Conservation (phyloP, 2,797 vertebrate species). For the Dryobates pubescens region DNA sequence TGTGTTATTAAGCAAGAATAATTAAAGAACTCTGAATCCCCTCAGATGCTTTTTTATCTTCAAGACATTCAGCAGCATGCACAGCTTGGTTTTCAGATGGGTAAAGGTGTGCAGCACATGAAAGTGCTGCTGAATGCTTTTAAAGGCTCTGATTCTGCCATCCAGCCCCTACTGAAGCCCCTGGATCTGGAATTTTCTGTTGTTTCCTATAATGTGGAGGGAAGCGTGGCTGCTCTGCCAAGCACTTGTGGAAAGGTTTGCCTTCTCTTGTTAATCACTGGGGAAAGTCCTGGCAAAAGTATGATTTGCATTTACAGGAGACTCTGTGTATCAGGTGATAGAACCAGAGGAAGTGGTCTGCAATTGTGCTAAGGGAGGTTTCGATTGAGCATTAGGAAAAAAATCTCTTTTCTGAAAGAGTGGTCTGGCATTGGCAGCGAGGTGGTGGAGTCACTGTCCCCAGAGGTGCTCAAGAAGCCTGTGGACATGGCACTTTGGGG, state of each 20-base stretch:
- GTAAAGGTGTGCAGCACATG: neutral
- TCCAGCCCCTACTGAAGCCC: neutral
- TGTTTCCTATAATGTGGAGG: fast-evolving
- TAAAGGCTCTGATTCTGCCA: neutral
- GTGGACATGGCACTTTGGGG: no score
- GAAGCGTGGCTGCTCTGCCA: neutral
- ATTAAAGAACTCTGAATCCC: neutral
- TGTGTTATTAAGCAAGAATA: no score
- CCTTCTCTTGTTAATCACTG: neutral
- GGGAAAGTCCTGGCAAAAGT: neutral
- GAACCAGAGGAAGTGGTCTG: no score
- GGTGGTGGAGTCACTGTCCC: no score
- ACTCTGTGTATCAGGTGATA: neutral
- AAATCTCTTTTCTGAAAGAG: no score
- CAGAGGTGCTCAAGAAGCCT: no score
- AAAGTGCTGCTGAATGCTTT: neutral
- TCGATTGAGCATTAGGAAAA: no score
- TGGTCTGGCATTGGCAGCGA: no score
- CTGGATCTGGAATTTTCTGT: neutral
- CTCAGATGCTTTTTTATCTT: neutral
- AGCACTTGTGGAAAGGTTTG: neutral
- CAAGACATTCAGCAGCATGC: neutral
- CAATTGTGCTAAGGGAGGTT: no score
- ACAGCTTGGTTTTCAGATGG: neutral
- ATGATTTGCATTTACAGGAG: neutral